These are phyloP conservation scores for Cephus pygmeus DNA, from an alignment of 2,888 invertebrate genomes.

Conservation along the genomic window DNA sequence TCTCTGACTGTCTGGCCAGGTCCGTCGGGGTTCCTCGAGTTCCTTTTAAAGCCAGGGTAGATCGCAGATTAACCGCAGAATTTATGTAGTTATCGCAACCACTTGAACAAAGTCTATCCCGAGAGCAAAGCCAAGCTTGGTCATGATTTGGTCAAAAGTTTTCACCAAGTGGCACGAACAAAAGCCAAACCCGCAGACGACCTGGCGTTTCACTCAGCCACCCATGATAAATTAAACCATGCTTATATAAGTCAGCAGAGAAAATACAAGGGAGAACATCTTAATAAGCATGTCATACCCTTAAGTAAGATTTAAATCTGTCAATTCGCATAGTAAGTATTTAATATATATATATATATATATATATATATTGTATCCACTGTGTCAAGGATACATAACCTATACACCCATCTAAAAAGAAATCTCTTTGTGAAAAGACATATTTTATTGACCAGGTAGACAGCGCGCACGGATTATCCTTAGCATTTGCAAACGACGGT, in stretches of 20 bases:
- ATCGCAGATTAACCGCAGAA: neutral
- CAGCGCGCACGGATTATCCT: neutral
- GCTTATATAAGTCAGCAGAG: neutral
- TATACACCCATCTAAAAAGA: neutral
- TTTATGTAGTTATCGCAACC: neutral
- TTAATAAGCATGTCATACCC: neutral
- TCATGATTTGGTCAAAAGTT: neutral
- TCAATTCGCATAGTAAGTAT: neutral
- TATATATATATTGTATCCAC: neutral
- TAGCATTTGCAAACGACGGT: neutral
- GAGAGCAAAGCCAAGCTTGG: neutral
- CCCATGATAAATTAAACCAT: neutral
- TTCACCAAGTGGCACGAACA: neutral
- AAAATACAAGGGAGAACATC: neutral
- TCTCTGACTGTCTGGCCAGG: slow-evolving; percentile 29
- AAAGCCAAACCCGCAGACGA: neutral
- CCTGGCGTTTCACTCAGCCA: neutral
- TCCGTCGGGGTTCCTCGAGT: neutral
- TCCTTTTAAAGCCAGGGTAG: neutral
- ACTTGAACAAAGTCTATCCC: neutral
- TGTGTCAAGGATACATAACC: neutral
- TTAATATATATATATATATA: neutral
- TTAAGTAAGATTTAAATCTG: neutral
- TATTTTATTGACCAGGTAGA: neutral
- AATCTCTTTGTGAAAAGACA: neutral